Evolutionary conservation across 2,113 vertebrate genomes (phyloP), one percentile per base, ranked within the genome.

Genomic region (Burhinus bistriatus): DNA sequence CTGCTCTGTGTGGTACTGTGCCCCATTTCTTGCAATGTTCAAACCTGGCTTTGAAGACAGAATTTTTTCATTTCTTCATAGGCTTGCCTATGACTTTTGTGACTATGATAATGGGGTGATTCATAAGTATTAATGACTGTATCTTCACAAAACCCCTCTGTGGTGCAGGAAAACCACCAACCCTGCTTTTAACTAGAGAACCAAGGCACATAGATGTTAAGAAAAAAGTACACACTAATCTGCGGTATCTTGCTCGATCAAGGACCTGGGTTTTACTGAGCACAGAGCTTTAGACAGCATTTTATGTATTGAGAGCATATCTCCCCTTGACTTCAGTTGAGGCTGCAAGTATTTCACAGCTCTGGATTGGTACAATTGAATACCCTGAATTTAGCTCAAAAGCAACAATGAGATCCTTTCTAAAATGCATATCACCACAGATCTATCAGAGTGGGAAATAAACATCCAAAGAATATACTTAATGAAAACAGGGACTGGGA

Each of bases 271-370:
- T 85, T 87, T 87, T 65, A 76, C 58, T 69, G 70, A 86, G 36
- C 44, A 45, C 62, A 88, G 52, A 61, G 45, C 70, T 95, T 80
- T 45, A 69, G 16, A 42, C 9, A 57, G 44, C 51, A 38, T 88
- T 96, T 91, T 86, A 80, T 47, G 40, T 66, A 94, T 32, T 72
- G 78, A 94, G 73, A 93, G 49, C 27, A 7, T 57, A 94, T 88
- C 57, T 79, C 61, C 70, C 77, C 22, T 80, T 71, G 89, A 49
- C 52, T 76, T 70, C 58, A 72, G 21, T 1, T 66, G 51, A 77
- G 57, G 64, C 58, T 90, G 54, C 21, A 18, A 11, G 18, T 9
- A 40, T 7, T 84, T 54, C 66, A 61, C 40, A 76, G 30, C 26
- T 72, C 45, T 57, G 25, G 57, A 38, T 3, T 66, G 30, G 20